Percentiles rank a stretch among this genome's conserved stretches.
Conservation (phyloP, 2,888 invertebrate species). For the Hermaeophaga mercurialis region DNA sequence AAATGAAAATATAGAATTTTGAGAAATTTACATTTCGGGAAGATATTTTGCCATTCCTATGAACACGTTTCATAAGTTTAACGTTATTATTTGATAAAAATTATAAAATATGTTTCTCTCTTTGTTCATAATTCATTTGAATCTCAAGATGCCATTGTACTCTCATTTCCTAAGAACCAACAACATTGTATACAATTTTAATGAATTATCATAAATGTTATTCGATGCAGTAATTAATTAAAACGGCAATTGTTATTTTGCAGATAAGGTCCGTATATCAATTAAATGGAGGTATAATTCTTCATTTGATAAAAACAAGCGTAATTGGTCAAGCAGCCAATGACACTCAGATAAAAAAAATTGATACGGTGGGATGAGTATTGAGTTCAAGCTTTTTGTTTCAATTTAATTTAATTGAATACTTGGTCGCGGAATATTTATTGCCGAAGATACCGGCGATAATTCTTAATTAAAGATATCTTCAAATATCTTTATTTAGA, state of each 20-base stretch:
- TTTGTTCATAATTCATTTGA: no score
- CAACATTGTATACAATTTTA: constrained; percentile 24
- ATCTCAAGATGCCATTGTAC: background rate
- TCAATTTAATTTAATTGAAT: background rate
- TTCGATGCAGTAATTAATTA: constrained; percentile 29
- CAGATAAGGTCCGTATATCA: constrained; percentile 30
- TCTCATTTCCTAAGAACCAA: background rate
- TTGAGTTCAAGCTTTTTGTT: background rate
- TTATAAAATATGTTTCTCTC: no score
- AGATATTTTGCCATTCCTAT: no score
- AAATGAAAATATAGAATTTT: no score
- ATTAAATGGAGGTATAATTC: constrained; percentile 24
- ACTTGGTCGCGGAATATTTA: constrained; percentile 7
- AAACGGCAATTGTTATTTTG: constrained; percentile 28
- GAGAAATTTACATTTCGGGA: no score
- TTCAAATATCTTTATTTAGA: constrained; percentile 4
- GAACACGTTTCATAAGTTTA: no score
- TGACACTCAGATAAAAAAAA: constrained; percentile 19
- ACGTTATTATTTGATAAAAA: no score
- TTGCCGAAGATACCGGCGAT: background rate
- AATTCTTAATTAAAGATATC: constrained; percentile 11
- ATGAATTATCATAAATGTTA: constrained; percentile 29
- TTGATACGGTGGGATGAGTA: constrained; percentile 3
- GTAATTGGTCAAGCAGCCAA: constrained; percentile 25
- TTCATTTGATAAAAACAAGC: constrained; percentile 24